Percentiles rank a stretch among this genome's conserved stretches.
These are phyloP conservation scores for Drosophila limbata DNA, from an alignment of 2,888 invertebrate species.

Conservation along the genomic window DNA sequence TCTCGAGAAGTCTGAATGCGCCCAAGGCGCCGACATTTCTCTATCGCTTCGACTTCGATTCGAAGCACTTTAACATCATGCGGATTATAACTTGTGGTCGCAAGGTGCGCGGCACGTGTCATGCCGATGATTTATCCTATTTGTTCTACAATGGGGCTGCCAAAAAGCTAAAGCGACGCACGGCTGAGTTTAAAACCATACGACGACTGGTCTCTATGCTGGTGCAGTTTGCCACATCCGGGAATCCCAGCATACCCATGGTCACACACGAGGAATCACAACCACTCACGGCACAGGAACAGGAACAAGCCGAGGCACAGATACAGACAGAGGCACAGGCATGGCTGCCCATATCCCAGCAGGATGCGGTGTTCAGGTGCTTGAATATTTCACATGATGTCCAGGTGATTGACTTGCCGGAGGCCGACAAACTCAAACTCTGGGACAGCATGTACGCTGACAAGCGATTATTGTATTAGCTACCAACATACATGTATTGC, in stretches of 20 bases:
- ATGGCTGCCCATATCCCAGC: conserved; percentile 78
- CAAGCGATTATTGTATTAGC: conserved; percentile 63
- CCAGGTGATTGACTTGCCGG: conserved; percentile 84
- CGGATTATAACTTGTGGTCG: conserved; percentile 84
- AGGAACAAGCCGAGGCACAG: conserved; percentile 8
- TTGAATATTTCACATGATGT: conserved; percentile 84
- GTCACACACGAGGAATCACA: conserved; percentile 57
- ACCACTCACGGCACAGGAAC: conserved; percentile 5
- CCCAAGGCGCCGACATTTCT: conserved; percentile 82
- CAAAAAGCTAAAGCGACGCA: conserved; percentile 78
- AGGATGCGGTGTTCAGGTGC: conserved; percentile 80
- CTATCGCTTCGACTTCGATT: conserved; percentile 85
- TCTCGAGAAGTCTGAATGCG: conserved; percentile 79
- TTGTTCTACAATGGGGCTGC: conserved; percentile 84
- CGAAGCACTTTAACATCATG: conserved; percentile 84
- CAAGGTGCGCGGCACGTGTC: conserved; percentile 84
- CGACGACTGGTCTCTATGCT: conserved; percentile 82
- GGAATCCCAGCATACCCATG: conserved; percentile 81
- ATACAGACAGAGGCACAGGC: conserved; percentile 15
- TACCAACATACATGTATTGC: conserved; percentile 2
- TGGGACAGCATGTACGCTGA: conserved; percentile 84
- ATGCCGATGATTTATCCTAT: conserved; percentile 85
- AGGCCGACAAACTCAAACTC: conserved; percentile 81
- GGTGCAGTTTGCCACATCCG: conserved; percentile 82
- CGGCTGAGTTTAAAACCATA: conserved; percentile 84